Percentiles rank a stretch among this genome's conserved stretches.
phyloP scores from a whole-genome alignment of 92 coral and sea anemone genomes.

The Muricea muricata region DNA sequence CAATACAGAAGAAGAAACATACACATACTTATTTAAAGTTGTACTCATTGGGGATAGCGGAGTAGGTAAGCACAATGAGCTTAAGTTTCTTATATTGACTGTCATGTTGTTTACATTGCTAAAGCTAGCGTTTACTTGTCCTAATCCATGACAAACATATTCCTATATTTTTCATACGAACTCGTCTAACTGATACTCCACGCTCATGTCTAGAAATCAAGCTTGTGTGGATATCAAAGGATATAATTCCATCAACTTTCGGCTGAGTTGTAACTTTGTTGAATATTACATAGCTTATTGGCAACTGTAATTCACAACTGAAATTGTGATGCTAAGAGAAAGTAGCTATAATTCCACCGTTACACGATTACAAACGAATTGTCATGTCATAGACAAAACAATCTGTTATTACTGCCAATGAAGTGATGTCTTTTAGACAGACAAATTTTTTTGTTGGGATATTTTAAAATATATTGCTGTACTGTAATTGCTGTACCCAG shows the following conservation, averaged over 20 bases:
- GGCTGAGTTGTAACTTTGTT: too few relatives aligned
- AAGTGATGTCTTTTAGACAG: background rate
- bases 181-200: too few relatives aligned
- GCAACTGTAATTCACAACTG: too few relatives aligned
- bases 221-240: too few relatives aligned
- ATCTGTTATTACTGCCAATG: background rate
- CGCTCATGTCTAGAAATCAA: too few relatives aligned
- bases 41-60: constrained; percentile 42
- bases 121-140: background rate
- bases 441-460: background rate
- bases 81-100: background rate
- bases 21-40: constrained; percentile 39
- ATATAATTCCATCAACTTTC: background rate
- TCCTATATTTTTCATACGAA: too few relatives aligned
- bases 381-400: background rate
- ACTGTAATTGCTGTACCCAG: too few relatives aligned
- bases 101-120: background rate
- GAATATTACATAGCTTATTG: too few relatives aligned
- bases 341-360: background rate
- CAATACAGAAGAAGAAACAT: constrained; percentile 23
- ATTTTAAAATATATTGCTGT: background rate
- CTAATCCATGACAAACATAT: background rate
- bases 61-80: constrained; percentile 21
- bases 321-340: too few relatives aligned
- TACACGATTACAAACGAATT: background rate